Evolutionary conservation across 2,797 vertebrate species (phyloP).

Genomic region (Clarias platycephalus): DNA sequence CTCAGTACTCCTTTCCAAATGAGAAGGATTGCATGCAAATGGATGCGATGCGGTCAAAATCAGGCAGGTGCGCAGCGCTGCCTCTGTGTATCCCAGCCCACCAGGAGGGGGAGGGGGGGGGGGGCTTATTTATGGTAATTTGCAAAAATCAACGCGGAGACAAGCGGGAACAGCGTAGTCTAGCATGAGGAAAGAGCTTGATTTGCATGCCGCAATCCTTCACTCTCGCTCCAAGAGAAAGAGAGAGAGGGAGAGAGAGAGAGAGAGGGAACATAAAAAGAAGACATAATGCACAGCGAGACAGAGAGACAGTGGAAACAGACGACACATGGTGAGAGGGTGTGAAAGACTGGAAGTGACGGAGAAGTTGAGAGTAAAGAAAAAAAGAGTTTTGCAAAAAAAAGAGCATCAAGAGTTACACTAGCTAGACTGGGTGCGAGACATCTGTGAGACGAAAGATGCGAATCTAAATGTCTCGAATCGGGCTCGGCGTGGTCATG

Average conservation of each 20-base stretch:
- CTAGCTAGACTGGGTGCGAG: neutral
- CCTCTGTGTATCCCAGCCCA: neutral
- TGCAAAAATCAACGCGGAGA: slow-evolving; percentile 45
- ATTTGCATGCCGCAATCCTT: neutral
- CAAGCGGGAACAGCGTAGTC: slow-evolving; percentile 22
- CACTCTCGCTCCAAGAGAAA: neutral
- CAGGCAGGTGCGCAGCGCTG: neutral
- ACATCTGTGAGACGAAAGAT: neutral
- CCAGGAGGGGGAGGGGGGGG: neutral
- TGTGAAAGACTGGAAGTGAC: neutral
- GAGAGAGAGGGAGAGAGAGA: too few relatives aligned
- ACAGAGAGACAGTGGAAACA: neutral
- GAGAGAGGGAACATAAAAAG: too few relatives aligned
- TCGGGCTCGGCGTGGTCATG: neutral
- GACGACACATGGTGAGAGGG: neutral
- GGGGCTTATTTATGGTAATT: slow-evolving; percentile 29
- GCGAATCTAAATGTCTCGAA: neutral
- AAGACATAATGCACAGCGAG: too few relatives aligned
- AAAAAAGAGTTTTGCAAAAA: too few relatives aligned
- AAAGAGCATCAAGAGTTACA: neutral
- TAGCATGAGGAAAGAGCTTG: neutral
- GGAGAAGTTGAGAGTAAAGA: neutral
- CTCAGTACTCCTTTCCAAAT: neutral
- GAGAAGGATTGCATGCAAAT: neutral
- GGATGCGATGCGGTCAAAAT: slow-evolving; percentile 7